phyloP scores from a whole-genome alignment of 2,888 invertebrate genomes.

The Exocentrus adspersus region DNA sequence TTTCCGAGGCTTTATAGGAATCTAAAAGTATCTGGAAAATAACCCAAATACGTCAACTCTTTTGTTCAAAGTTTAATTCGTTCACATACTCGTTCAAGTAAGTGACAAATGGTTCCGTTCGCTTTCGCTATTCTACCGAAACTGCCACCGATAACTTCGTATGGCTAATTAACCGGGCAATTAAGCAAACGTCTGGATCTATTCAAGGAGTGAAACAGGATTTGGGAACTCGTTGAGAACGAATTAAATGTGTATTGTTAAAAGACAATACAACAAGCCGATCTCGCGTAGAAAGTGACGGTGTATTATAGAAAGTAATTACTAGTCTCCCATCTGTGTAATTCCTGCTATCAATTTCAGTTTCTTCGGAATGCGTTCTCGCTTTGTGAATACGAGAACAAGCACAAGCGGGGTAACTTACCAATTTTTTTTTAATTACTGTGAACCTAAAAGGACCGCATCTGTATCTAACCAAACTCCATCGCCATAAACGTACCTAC shows the following conservation, averaged over 20 bases:
- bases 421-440: too few species aligned
- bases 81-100: not conserved
- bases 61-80: not conserved
- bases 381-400: not conserved
- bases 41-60: too few species aligned
- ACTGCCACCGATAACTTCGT: not conserved
- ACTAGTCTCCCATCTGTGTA: not conserved
- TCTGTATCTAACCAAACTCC: not conserved
- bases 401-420: not conserved
- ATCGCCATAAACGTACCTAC: not conserved
- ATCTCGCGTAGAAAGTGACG: not conserved
- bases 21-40: too few species aligned
- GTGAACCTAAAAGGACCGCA: not conserved
- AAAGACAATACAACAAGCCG: not conserved
- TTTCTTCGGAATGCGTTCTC: conserved; percentile 6
- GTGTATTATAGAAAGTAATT: conserved; percentile 1
- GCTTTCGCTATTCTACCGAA: not conserved
- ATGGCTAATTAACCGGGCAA: not conserved
- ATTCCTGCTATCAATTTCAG: conserved; percentile 14
- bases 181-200: not conserved
- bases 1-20: too few species aligned
- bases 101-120: too few species aligned
- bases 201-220: not conserved
- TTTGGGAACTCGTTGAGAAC: not conserved
- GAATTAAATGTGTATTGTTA: not conserved